Base-by-base conservation (phyloP, 2,888 invertebrate genomes). In the Caenorhabditis sinica region DNA sequence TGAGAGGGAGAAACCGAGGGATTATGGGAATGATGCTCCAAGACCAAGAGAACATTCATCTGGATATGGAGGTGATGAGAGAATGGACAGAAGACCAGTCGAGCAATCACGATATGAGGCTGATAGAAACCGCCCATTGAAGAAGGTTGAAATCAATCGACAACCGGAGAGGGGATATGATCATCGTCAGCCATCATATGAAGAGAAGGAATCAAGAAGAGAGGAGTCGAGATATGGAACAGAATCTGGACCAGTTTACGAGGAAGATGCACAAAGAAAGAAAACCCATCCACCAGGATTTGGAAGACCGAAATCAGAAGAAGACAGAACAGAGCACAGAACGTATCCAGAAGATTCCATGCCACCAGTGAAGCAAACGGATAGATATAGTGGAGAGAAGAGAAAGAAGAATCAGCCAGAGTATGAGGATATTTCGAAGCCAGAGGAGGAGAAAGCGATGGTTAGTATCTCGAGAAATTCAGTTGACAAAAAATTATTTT, bases 241-340 rank as follows among this genome's bases (percentile, higher is more conserved):
- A 9, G 79, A 79, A 58, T 33, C 71, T 0, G 72, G 71, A 23
- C 36, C 51, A 43, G 20, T 40, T 2, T 63, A 65, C n/a, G 79
- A 72, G 33, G 72, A 79, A 51, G 79, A 15, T 6, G 40, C 13
- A 4, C 65, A 20, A n/a, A 53, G 49, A n/a, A 63, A 72, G 25
- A 53, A 72, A 8, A 45, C 61, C 15, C 79, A 79, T 65, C 82
- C 82, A n/a, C 82, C 82, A n/a, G 82, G 82, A 51, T 53, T 82
- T 17, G 69, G 82, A 11, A 53, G 69, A 43, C 82, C 82, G 15
- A 75, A 82, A 28, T 33, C 61, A 8, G 53, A 75, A 15, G 75
- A 82, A 51, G 56, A 75, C 17, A 61, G 63, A 71, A 69, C 43
- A 36, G 79, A 79, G n/a, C 71, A 65, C 65, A 63, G 40, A 53